Conservation (phyloP, 1,140 invertebrate genomes). For the Melipona quadrifasciata region DNA sequence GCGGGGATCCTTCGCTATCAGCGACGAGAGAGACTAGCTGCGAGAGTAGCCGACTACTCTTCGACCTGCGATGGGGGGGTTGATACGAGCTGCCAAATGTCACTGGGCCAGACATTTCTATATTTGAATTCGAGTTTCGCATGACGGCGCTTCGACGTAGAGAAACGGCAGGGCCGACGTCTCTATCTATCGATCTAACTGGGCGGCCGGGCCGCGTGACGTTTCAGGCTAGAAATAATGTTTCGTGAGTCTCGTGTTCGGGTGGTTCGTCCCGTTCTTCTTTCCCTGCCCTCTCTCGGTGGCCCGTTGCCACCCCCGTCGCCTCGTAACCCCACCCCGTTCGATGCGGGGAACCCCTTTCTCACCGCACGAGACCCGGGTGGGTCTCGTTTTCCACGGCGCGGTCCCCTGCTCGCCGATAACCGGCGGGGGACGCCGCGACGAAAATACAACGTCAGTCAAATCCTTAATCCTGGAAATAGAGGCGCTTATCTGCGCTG, state of each 20-base stretch:
- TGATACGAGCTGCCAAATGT: constrained; percentile 70
- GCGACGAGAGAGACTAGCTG: constrained; percentile 7
- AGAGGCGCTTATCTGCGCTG: constrained; percentile 52
- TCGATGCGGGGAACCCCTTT: not conserved
- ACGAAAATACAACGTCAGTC: constrained; percentile 60
- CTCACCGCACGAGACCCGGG: not conserved
- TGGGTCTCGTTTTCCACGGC: not conserved
- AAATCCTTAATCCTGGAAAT: constrained; percentile 63
- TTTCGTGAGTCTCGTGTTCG: constrained; percentile 51
- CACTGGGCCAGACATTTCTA: constrained; percentile 69
- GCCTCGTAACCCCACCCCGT: not conserved
- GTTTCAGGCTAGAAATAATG: constrained; percentile 63
- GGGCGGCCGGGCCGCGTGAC: constrained; percentile 34
- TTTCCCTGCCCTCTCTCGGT: too few species aligned
- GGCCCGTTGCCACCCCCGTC: not conserved
- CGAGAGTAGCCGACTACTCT: constrained; percentile 13
- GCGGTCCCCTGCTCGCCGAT: constrained; percentile 21
- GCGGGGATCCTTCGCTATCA: constrained; percentile 28
- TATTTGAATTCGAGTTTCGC: constrained; percentile 69
- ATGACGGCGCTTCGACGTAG: constrained; percentile 24
- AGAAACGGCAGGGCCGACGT: constrained; percentile 58
- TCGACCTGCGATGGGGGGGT: constrained; percentile 40
- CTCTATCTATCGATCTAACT: constrained; percentile 60
- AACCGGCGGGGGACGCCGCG: constrained; percentile 20
- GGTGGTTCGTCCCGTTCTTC: constrained; percentile 23